Evolutionary conservation across 2,888 invertebrate genomes (phyloP).

Genomic region (Lycaena phlaeas): DNA sequence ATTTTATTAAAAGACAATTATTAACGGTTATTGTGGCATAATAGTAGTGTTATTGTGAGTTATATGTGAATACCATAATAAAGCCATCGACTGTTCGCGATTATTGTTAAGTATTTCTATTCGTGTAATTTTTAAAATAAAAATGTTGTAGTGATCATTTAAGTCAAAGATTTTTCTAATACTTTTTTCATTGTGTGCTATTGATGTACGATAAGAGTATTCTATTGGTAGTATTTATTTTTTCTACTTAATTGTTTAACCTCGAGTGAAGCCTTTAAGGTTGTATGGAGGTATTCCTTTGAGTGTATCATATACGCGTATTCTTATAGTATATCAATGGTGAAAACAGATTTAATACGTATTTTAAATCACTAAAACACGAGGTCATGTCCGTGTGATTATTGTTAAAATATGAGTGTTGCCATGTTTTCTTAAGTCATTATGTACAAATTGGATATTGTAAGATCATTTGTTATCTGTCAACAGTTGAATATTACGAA

Average conservation of each 20-base stretch:
- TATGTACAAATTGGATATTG: slow-evolving; percentile 72
- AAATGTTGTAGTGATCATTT: slow-evolving; percentile 5
- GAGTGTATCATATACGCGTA: too few relatives aligned
- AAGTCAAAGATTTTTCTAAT: slow-evolving; percentile 3
- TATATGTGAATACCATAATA: slow-evolving; percentile 24
- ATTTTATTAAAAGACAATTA: slow-evolving; percentile 46
- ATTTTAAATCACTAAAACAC: slow-evolving; percentile 21
- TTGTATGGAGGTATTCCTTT: too few relatives aligned
- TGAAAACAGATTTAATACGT: slow-evolving; percentile 7
- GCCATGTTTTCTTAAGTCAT: slow-evolving; percentile 73
- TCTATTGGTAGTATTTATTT: neutral
- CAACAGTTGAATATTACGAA: slow-evolving; percentile 72
- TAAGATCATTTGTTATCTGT: slow-evolving; percentile 73
- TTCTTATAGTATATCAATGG: slow-evolving; percentile 10
- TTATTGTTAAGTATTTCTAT: slow-evolving; percentile 28
- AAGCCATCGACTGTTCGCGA: slow-evolving; percentile 25
- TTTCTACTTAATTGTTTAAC: too few relatives aligned
- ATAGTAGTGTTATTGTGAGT: slow-evolving; percentile 26
- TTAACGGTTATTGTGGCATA: slow-evolving; percentile 37
- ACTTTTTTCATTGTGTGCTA: neutral
- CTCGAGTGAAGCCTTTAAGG: too few relatives aligned
- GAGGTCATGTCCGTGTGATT: slow-evolving; percentile 40
- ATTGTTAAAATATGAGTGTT: slow-evolving; percentile 70
- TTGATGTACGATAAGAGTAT: slow-evolving; percentile 14
- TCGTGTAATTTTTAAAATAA: slow-evolving; percentile 21